Evolutionary conservation across 2,797 vertebrate species (phyloP).

Genomic region (Phalloptychus januarius): DNA sequence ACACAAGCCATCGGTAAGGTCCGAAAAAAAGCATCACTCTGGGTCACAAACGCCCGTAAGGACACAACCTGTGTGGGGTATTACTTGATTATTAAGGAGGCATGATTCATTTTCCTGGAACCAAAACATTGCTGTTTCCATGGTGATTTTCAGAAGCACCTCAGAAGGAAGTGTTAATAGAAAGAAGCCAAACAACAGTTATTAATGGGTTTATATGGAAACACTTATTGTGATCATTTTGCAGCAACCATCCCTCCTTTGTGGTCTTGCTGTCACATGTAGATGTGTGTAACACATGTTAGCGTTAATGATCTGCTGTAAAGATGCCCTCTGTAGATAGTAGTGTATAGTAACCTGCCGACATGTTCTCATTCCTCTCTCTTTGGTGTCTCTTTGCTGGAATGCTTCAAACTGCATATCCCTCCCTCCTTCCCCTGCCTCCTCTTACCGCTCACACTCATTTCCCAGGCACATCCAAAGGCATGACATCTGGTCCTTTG

Average conservation of each 20-base stretch:
- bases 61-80: constrained; percentile 24
- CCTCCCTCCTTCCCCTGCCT: constrained; percentile 17
- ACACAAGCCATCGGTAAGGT: constrained; percentile 73
- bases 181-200: constrained; percentile 35
- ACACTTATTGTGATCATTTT: constrained; percentile 36
- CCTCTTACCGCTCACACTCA: constrained; percentile 34
- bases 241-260: constrained; percentile 10
- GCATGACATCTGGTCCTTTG: constrained; percentile 18
- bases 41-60: constrained; percentile 17
- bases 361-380: constrained; percentile 50
- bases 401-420: constrained; percentile 49
- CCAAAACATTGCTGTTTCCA: constrained; percentile 5
- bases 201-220: constrained; percentile 46
- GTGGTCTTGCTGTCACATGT: constrained; percentile 46
- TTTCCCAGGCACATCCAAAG: constrained; percentile 72
- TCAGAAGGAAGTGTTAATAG: constrained; percentile 18
- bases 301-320: constrained; percentile 40
- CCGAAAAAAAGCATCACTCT: constrained; percentile 15
- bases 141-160: constrained; percentile 18
- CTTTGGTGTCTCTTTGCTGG: constrained; percentile 59
- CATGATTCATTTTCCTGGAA: constrained; percentile 25
- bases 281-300: constrained; percentile 43
- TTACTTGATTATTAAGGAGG: constrained; percentile 38
- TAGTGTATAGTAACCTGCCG: constrained; percentile 49
- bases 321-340: constrained; percentile 35